Evolutionary conservation across 2,113 vertebrate genomes (phyloP), one percentile per base, ranked within the genome.

Genomic region (Tetrax tetrax): DNA sequence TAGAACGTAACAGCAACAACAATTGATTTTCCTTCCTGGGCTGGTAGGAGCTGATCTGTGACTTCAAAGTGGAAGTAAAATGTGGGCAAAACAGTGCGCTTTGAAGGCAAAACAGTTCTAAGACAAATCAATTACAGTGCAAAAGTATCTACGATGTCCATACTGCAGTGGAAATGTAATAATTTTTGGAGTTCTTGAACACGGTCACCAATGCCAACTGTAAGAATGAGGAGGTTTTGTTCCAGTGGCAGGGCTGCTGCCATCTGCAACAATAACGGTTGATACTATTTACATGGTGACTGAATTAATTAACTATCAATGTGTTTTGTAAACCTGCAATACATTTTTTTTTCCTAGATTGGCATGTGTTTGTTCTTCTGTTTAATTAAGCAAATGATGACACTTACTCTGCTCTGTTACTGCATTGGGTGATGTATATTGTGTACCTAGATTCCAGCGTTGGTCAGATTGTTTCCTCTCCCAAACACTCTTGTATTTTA

Each of bases 21-120:
- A 24, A 35, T 25, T 72, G 77, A 15, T 61, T 93, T 95, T 89
- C 61, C 77, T 87, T 96, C 90, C 71, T 78, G 70, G 68, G 57
- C 51, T 43, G 43, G 47, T 25, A 84, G 72, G 61, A 87, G 41
- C 83, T 87, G 80, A 29, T 78, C 48, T 91, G 20, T 75, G 56
- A 25, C 77, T 92, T 84, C 41, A 35, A 25, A 89, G 61, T 71
- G 19, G 87, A 70, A 70, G 15, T 45, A 51, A 71, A 86, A 85
- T 35, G 51, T 64, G 56, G 75, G 53, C 47, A 92, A 69, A 76
- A 87, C 6, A 10, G 14, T n/a, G 23, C 60, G 43, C 47, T 81
- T 60, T 57, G 60, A 64, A 79, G 41, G 63, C 66, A 70, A 10
- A 76, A 22, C 19, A 12, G 28, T 57, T 76, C 14, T 65, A 48